Evolutionary conservation across 2,113 vertebrate species (phyloP).

Genomic region (Atractosteus spatula): DNA sequence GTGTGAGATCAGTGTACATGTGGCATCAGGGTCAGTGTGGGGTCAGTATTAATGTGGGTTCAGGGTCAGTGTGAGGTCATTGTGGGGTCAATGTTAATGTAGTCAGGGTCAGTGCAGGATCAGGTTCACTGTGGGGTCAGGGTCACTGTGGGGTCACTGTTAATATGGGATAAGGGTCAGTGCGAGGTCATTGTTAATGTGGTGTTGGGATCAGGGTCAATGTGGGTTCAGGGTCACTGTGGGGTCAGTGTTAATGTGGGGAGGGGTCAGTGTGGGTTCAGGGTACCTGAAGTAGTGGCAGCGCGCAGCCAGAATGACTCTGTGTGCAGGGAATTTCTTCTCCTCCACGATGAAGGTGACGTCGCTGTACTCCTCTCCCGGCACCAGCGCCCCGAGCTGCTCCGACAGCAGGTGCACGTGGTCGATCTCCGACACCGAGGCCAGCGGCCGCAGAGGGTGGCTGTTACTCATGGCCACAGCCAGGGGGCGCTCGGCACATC

Average conservation of each 20-base stretch:
- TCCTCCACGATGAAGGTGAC: slow-evolving; percentile 97
- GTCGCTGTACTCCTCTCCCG: slow-evolving; percentile 91
- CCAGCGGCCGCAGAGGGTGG: slow-evolving; percentile 85
- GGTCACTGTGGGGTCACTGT: too few species aligned
- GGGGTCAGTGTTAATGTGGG: not conserved
- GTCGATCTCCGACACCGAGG: slow-evolving; percentile 91
- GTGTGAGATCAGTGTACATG: too few species aligned
- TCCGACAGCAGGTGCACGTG: slow-evolving; percentile 96
- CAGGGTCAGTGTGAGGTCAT: too few species aligned
- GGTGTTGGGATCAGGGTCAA: too few species aligned
- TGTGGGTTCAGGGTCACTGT: too few species aligned
- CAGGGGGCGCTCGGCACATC: slow-evolving; percentile 52
- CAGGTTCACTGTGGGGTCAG: too few species aligned
- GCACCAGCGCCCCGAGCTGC: slow-evolving; percentile 90
- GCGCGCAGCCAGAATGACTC: slow-evolving; percentile 92
- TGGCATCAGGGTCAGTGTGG: too few species aligned
- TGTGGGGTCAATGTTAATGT: too few species aligned
- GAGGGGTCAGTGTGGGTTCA: not conserved
- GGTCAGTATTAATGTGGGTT: too few species aligned
- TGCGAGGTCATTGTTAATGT: too few species aligned
- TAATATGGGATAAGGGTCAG: too few species aligned
- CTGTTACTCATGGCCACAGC: slow-evolving; percentile 89
- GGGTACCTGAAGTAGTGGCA: slow-evolving; percentile 94
- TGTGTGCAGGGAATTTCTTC: slow-evolving; percentile 89
- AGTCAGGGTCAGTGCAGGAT: too few species aligned